phyloP scores from a whole-genome alignment of 2,797 vertebrate species.

The Myotis findleyi region DNA sequence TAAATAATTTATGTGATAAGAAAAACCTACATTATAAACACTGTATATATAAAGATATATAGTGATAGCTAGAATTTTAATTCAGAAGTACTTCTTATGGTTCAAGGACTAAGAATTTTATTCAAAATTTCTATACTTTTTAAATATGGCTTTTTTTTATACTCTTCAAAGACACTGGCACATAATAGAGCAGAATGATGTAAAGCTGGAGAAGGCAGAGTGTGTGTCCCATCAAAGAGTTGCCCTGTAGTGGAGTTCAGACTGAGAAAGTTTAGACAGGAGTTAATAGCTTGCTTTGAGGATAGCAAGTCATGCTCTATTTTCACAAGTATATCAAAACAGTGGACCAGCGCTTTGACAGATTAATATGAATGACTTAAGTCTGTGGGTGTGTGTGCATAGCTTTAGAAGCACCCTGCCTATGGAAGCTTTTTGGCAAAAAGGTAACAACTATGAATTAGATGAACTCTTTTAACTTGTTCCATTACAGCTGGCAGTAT shows the following conservation, averaged over 20 bases:
- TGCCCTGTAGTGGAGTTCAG: background rate
- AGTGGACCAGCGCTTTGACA: slow-evolving; percentile 45
- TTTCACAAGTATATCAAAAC: slow-evolving; percentile 65
- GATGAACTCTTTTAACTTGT: slow-evolving; percentile 23
- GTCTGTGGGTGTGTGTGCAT: slow-evolving; percentile 25
- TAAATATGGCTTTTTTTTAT: background rate
- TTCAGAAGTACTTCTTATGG: slow-evolving; percentile 24
- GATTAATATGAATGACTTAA: slow-evolving; percentile 59
- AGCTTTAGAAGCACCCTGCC: slow-evolving; percentile 76
- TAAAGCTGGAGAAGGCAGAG: slow-evolving; percentile 45
- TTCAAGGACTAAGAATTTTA: slow-evolving; percentile 20
- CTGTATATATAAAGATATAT: background rate
- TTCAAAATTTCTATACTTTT: slow-evolving; percentile 53
- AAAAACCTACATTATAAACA: slow-evolving; percentile 26
- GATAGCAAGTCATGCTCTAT: slow-evolving; percentile 19
- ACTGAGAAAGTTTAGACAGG: slow-evolving; percentile 43
- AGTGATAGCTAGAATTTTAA: slow-evolving; percentile 65
- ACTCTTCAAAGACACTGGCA: background rate
- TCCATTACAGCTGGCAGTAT: background rate
- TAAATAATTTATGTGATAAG: background rate
- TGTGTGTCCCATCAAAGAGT: background rate
- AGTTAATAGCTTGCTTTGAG: background rate
- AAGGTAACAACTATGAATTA: slow-evolving; percentile 14
- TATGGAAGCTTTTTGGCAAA: slow-evolving; percentile 78
- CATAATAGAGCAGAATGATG: slow-evolving; percentile 5